Percentiles rank a stretch among this genome's conserved stretches.
Evolutionary conservation across 1,140 invertebrate species (phyloP).

Genomic region (Frieseomelitta varia): DNA sequence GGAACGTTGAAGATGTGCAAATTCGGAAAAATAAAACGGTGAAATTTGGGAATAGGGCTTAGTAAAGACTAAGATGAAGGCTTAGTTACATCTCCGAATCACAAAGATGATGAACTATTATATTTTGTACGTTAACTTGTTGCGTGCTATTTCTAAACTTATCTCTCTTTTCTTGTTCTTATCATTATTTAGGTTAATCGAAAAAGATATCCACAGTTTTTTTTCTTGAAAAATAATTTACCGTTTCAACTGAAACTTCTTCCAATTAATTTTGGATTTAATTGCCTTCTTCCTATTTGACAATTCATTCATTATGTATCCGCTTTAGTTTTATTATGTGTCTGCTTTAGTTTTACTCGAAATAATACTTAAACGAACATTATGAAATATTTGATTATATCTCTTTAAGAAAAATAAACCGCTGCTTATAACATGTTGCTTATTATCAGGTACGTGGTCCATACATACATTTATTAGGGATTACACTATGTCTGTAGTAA

Average conservation of each 20-base stretch:
- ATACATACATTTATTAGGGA: no score
- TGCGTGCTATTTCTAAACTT: background rate
- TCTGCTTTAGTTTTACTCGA: background rate
- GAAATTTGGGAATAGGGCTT: background rate
- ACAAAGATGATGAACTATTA: no score
- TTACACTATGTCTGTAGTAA: no score
- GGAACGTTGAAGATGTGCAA: background rate
- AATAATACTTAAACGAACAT: background rate
- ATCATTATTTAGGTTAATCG: background rate
- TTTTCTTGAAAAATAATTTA: background rate
- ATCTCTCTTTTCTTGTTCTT: background rate
- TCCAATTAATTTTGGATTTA: background rate
- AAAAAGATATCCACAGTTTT: background rate
- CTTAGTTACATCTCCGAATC: constrained; percentile 5
- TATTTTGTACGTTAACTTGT: background rate
- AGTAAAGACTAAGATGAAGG: background rate
- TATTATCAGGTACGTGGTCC: background rate
- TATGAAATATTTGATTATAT: background rate
- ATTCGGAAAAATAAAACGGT: constrained; percentile 9
- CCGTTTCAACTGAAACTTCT: background rate
- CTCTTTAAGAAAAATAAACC: background rate
- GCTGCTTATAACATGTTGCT: background rate
- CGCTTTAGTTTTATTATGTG: no score
- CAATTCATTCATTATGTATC: background rate
- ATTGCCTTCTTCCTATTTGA: background rate